A percentile compares a stretch with the other conserved stretches of the same genome.
These are phyloP conservation scores for Helleia helle DNA, from an alignment of 2,888 invertebrate species.

Conservation along the genomic window DNA sequence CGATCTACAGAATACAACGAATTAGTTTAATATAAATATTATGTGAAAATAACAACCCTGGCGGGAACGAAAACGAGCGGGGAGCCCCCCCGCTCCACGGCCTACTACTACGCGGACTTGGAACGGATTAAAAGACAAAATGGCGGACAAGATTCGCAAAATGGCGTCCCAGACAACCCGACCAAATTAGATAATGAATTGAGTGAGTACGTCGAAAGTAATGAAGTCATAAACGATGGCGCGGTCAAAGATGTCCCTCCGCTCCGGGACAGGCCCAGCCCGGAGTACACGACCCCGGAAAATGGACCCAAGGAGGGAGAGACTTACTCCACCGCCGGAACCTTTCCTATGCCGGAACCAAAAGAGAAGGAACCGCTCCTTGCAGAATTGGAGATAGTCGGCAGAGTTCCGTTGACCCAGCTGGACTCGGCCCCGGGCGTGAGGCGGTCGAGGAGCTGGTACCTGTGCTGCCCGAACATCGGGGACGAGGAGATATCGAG, in stretches of 20 bases:
- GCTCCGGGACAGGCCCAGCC: constrained; percentile 44
- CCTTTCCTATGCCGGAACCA: constrained; percentile 63
- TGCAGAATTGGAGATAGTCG: constrained; percentile 56
- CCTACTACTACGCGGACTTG: constrained; percentile 73
- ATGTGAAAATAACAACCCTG: constrained; percentile 28
- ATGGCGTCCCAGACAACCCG: constrained; percentile 26
- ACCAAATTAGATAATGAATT: constrained; percentile 42
- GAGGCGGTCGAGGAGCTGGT: constrained; percentile 74
- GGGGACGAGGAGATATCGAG: constrained; percentile 55
- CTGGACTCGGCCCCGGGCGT: constrained; percentile 48
- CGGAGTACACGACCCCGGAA: constrained; percentile 47
- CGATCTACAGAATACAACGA: not conserved
- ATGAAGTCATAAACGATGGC: constrained; percentile 49
- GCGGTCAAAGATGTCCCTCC: constrained; percentile 49
- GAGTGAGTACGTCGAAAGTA: constrained; percentile 53
- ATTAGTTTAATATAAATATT: not conserved
- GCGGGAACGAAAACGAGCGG: constrained; percentile 51
- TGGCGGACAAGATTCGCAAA: constrained; percentile 10
- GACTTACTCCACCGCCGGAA: constrained; percentile 64
- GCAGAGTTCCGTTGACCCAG: constrained; percentile 49
- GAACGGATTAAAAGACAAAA: constrained; percentile 66
- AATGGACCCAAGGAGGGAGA: constrained; percentile 41
- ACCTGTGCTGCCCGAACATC: constrained; percentile 71
- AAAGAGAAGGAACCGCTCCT: constrained; percentile 59
- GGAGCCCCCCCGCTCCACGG: constrained; percentile 75